Evolutionary conservation across 2,797 vertebrate species (phyloP), one percentile per base, ranked within the genome.

Genomic region (Balearica regulorum): DNA sequence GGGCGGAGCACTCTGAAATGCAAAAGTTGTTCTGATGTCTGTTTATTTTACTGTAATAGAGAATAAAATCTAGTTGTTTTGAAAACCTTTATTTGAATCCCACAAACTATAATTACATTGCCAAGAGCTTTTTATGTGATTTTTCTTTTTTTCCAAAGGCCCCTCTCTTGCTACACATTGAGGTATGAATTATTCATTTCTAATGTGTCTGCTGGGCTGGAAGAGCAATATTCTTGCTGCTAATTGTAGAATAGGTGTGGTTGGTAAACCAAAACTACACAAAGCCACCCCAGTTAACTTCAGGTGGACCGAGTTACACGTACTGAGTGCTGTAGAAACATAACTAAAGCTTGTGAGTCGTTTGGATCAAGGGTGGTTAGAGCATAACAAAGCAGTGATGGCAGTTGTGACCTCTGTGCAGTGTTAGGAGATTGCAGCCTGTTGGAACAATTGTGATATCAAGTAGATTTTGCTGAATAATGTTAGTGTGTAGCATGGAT

Each of bases 141-240:
- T 96, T 97, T 96, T 95, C 94, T 96, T 88, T 95, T 94, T 97
- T 95, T 92, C 84, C 93, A 95, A 96, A 97, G 93, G 93, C 93
- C 95, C 94, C 72, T 96, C 86, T 93, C 95, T 94, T 97, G 89
- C 95, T 96, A 94, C 90, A 92, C 92, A 81, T 93, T 94, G 92
- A 96, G 92, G 89, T 97, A 95, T 93, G 95, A 95, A 93, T 95
- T 97, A 96, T 86, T 97, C 22, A 92, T 96, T 97, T 96, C 84
- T 96, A 97, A 93, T 81, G 86, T 89, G 72, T 91, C 95, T 96
- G 61, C 94, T 94, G 95, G 72, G 93, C 96, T 97, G 94, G 76
- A 94, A 95, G 81, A 96, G 68, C 83, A 93, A 55, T 95, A 93
- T 87, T 94, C 65, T 87, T 95, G 87, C 94, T 96, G 93, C 72